phyloP scores from a whole-genome alignment of 2,797 vertebrate species.

The Chaunax sp. region DNA sequence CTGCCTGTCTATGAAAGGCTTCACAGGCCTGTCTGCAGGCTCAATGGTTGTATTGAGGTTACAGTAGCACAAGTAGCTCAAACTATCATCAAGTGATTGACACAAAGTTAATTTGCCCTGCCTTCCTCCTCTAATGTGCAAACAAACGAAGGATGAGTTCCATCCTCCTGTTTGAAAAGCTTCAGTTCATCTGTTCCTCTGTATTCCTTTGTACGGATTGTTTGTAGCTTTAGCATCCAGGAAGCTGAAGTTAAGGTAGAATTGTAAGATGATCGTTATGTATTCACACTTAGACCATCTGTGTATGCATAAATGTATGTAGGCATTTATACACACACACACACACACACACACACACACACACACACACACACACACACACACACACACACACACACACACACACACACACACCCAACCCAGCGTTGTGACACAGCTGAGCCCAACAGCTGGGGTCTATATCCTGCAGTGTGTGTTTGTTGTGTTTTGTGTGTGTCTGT shows the following conservation, averaged over 20 bases:
- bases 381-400: not conserved
- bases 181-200: slow-evolving; percentile 10
- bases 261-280: slow-evolving; percentile 34
- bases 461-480: slow-evolving; percentile 50
- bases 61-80: no score
- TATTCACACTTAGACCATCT: slow-evolving; percentile 57
- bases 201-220: slow-evolving; percentile 8
- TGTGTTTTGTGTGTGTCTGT: not conserved
- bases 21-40: no score
- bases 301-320: slow-evolving; percentile 61
- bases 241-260: no score
- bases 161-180: slow-evolving; percentile 12
- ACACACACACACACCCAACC: slow-evolving; percentile 3
- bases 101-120: no score
- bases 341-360: not conserved
- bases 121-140: slow-evolving; percentile 10
- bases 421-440: slow-evolving; percentile 69
- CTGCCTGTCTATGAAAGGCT: slow-evolving; percentile 23
- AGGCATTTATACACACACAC: slow-evolving; percentile 39
- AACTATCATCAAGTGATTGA: no score
- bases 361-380: slow-evolving; percentile 15
- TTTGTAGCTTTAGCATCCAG: no score
- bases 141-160: slow-evolving; percentile 1
- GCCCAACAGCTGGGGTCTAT: slow-evolving; percentile 74
- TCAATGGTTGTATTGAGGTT: no score